A percentile compares a stretch with the other conserved stretches of the same genome.
Evolutionary conservation across 2,888 invertebrate species (phyloP).

Genomic region (Subacronicta megacephala): DNA sequence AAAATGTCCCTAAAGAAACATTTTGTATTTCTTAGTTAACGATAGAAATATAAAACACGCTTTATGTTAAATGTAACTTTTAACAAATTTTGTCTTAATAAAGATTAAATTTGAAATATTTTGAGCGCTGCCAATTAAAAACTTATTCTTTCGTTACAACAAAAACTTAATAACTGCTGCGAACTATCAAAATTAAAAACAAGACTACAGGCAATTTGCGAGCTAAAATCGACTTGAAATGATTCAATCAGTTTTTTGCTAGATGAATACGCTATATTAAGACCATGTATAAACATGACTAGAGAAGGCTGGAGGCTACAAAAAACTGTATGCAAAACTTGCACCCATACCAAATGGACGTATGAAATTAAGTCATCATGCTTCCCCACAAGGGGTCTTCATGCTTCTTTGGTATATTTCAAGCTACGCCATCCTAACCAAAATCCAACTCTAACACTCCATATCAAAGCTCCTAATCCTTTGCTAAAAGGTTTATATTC

Average conservation of each 20-base stretch:
- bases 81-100: background rate
- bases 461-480: conserved; percentile 25
- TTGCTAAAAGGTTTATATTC: conserved; percentile 31
- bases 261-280: conserved; percentile 14
- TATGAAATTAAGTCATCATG: conserved; percentile 84
- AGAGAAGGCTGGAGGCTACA: conserved; percentile 44
- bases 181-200: conserved; percentile 38
- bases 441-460: conserved; percentile 38
- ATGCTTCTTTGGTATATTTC: conserved; percentile 71
- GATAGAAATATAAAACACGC: background rate
- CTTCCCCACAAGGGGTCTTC: conserved; percentile 77
- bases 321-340: conserved; percentile 66
- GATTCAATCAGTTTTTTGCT: conserved; percentile 43
- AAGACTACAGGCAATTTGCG: conserved; percentile 41
- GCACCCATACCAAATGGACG: conserved; percentile 78
- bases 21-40: background rate
- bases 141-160: conserved; percentile 18
- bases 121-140: conserved; percentile 32
- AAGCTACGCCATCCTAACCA: conserved; percentile 36
- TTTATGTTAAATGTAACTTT: conserved; percentile 9
- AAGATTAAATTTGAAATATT: conserved; percentile 8
- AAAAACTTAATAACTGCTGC: conserved; percentile 43
- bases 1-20: background rate
- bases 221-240: conserved; percentile 39
- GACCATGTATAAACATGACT: conserved; percentile 21